These are phyloP conservation scores for Bucorvus abyssinicus DNA, from an alignment of 2,797 vertebrate genomes.

Conservation along the genomic window DNA sequence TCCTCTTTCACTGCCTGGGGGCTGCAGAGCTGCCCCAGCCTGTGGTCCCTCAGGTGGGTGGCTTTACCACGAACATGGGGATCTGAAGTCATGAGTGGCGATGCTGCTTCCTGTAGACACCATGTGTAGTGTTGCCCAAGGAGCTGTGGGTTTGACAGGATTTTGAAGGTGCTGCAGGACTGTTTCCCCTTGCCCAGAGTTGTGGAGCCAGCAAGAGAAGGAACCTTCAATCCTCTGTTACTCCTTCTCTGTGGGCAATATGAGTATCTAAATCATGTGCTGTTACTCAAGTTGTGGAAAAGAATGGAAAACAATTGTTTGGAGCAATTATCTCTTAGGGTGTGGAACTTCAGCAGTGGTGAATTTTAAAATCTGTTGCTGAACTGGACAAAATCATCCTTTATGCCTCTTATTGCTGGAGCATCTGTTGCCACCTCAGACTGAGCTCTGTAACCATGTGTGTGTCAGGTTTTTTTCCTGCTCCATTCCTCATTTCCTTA, in stretches of 20 bases:
- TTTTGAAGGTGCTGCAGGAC: not conserved
- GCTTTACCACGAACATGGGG: accelerated
- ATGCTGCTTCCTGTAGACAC: not conserved
- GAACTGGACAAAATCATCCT: not conserved
- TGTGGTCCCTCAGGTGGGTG: accelerated
- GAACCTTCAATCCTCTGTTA: not conserved
- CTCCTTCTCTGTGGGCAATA: not conserved
- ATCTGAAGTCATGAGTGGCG: not conserved
- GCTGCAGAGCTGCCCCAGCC: not conserved
- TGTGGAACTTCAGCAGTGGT: not conserved
- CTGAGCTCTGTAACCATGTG: not conserved
- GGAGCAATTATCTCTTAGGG: not conserved
- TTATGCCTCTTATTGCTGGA: not conserved
- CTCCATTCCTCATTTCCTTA: constrained; percentile 52
- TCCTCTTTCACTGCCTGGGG: not conserved
- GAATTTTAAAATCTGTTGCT: not conserved
- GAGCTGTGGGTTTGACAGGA: accelerated
- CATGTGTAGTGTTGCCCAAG: not conserved
- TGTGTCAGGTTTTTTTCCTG: not conserved
- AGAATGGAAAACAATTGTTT: not conserved
- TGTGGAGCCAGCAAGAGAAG: not conserved
- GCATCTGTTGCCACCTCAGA: not conserved
- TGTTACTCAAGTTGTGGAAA: not conserved
- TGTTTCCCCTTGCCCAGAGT: not conserved
- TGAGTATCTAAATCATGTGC: not conserved